Base-by-base conservation (phyloP, 2,797 vertebrate species). In the Notoglanidium macrostoma region DNA sequence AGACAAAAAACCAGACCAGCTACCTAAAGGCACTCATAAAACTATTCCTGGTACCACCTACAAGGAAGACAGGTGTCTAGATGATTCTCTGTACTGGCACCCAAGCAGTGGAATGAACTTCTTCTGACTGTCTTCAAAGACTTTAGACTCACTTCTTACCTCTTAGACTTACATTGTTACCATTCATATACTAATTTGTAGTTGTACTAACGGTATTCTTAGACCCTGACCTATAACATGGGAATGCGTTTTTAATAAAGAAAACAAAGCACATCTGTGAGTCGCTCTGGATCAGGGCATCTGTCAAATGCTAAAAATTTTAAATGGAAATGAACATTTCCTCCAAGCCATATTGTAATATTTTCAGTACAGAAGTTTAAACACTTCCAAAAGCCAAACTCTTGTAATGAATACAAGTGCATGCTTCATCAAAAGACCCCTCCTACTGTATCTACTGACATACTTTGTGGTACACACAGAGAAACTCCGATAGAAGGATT, bases 401-500 rank as follows among this genome's bases (percentile, higher is more conserved):
- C 54, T 59, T 59, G 29, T 79, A 59, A 59, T 59, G 17, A 2
- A 78, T 21, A 55, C 54, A 29, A 78, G 15, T 21, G 74, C 26
- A 1, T 79, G 55, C 15, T 46, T 65, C 32, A 87, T 76, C 76
- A 44, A 44, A 83, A 65, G 63, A 23, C 54, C 17, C 14, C 17
- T 77, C 83, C 46, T 84, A 35, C 35, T 35, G 35, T 35, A 86
- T 87, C 76, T 78, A 46, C 61, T 35, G 83, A 85, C 68, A 82
- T 59, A 76, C 77, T 74, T 55, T 81, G 70, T 32, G 26, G 68
- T 65, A 85, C 80, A 87, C 70, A 83, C 76, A 54, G 68, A 84
- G 68, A 76, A 68, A 49, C 57, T 67, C 54, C 57, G 35, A 83
- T 76, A 63, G 73, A 89, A 74, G 35, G 80, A 73, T 81, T 73